These are phyloP conservation scores for Tipula helvola DNA, from an alignment of 2,888 invertebrate genomes.

Conservation along the genomic window DNA sequence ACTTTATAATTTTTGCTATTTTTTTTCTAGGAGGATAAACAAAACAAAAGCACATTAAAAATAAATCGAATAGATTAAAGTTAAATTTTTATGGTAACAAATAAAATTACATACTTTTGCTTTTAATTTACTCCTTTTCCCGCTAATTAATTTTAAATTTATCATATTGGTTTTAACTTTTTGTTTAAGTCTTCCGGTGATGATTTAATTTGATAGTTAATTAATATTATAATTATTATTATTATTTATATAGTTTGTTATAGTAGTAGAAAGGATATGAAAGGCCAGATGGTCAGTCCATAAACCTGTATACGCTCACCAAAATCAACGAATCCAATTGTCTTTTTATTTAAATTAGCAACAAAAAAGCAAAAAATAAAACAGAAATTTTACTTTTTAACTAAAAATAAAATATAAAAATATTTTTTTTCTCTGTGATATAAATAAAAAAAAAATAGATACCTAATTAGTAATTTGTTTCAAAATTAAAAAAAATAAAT, in stretches of 20 bases:
- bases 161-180: background rate
- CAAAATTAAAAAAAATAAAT: background rate
- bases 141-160: background rate
- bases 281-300: background rate
- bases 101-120: background rate
- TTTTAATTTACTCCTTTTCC: background rate
- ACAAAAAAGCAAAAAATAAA: background rate
- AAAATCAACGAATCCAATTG: background rate
- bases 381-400: background rate
- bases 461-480: background rate
- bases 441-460: background rate
- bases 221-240: background rate
- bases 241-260: background rate
- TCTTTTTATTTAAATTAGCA: background rate
- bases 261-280: background rate
- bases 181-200: background rate
- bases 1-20: background rate
- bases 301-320: background rate
- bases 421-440: background rate
- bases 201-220: background rate
- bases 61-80: background rate
- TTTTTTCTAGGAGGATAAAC: background rate
- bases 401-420: background rate
- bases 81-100: background rate
- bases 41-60: background rate